Evolutionary conservation across 2,888 invertebrate genomes (phyloP), one percentile per base, ranked within the genome.

Genomic region (Pristionchus japonicus): DNA sequence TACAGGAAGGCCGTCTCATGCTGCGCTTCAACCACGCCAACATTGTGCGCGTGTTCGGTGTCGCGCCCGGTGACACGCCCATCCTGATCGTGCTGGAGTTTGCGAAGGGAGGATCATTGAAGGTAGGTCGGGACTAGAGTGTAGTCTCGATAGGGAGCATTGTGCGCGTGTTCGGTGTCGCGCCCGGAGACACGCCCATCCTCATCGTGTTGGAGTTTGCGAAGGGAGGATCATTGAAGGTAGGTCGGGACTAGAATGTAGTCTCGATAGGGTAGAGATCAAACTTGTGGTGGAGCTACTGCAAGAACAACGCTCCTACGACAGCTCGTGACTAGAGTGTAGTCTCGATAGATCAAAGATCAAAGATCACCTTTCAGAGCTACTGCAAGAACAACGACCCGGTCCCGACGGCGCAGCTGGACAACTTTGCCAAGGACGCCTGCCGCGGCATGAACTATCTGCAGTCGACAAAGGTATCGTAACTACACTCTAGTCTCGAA

Each of bases 321-420:
- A n/a, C n/a, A n/a, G n/a, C 3, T 77, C 77, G 43, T 9, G 11
- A 43, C 43, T 43, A 43, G 52, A 52, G 52, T 52, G 52, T 52
- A 52, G 52, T 52, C 17, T 37, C 37, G 37, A 70, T 2, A 70
- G 37, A 47, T 80, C 27, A 80, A 34, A 80, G 70, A 70, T 70
- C 70, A 70, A 57, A 40, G 37, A 37, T 27, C 37, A 31, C 15
- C 3, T 15, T 43, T 7, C 70, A 86, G 86, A 67, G 47, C 23
- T 86, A 86, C 70, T 86, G 86, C 34, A 86, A 86, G 86, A 86
- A 70, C 37, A 86, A 86, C 70, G 70, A 67, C 7, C 86, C 86
- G 31, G 84, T 84, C 1, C 17, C 86, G 27, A n/a, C 49, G 17
- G 47, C 40, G 3, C 49, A 47, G 13, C 31, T 86, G 70, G 47